Evolutionary conservation across 2,113 vertebrate genomes (phyloP), one percentile per base, ranked within the genome.

Genomic region (Actinemys pallida): DNA sequence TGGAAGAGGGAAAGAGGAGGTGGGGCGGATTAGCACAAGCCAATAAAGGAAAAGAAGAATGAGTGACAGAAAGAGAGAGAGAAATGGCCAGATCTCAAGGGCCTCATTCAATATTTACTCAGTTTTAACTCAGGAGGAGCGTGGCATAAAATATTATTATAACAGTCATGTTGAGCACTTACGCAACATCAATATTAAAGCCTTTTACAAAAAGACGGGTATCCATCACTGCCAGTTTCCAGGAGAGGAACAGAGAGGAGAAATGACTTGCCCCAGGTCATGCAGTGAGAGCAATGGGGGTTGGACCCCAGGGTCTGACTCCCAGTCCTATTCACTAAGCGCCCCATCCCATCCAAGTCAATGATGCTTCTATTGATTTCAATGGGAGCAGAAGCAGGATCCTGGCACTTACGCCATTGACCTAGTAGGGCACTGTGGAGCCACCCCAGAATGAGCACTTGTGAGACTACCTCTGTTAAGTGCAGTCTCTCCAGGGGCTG

Each of bases 41-140:
- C n/a, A 53, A 53, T n/a, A 27, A 27, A 50, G 20, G 35, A 0
- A 50, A 9, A 86, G 39, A 53, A 19, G 59, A 52, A 29, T 0
- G 1, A 54, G 31, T 1, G 2, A 42, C 0, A 4, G 83, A 20
- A 54, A 54, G 56, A 81, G 24, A 27, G 35, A 54, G 53, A 11
- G 57, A 81, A 82, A 29, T 0, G 16, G 8, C 50, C 57, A 16
- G 27, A 81, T 47, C 75, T 47, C n/a, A 53, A 49, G 2, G 22
- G 29, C n/a, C 29, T 62, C 2, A 0, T 72, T 75, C 45, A 2
- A 45, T 7, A 12, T 8, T 53, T 53, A 10, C 4, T 29, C 35
- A 0, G 16, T 25, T 89, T 62, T 13, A 86, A 39, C 29, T 1
- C 6, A 53, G 59, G 29, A 39, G 52, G n/a, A 16, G 52, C 9